phyloP scores from a whole-genome alignment of 2,113 vertebrate species.

The Willisornis vidua region DNA sequence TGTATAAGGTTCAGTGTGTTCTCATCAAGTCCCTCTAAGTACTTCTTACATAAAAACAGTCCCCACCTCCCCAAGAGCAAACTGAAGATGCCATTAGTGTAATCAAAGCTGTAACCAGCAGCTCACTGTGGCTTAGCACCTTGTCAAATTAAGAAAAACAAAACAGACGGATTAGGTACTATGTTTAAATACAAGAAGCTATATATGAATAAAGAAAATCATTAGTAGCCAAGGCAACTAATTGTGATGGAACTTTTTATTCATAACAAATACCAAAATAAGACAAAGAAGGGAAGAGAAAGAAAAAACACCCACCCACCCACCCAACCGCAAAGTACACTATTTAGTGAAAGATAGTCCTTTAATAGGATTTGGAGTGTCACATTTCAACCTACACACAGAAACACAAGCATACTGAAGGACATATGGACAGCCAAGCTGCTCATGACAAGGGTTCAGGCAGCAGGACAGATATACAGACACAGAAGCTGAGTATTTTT shows the following conservation, averaged over 20 bases:
- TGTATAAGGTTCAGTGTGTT: background rate
- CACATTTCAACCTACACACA: background rate
- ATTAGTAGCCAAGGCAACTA: conserved; percentile 59
- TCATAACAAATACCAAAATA: conserved; percentile 25
- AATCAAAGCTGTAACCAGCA: background rate
- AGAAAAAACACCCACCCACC: background rate
- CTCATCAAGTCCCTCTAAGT: background rate
- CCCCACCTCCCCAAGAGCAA: background rate
- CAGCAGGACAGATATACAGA: background rate
- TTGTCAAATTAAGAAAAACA: background rate
- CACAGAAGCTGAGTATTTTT: background rate
- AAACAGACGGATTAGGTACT: conserved; percentile 14
- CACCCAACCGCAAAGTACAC: background rate
- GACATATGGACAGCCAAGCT: background rate
- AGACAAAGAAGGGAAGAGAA: background rate
- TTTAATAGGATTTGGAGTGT: background rate
- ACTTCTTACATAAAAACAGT: background rate
- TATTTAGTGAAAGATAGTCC: background rate
- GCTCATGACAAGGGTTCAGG: background rate
- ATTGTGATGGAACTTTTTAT: conserved; percentile 19
- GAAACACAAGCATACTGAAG: background rate
- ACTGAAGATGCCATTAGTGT: background rate
- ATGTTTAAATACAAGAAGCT: conserved; percentile 12
- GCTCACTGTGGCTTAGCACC: background rate
- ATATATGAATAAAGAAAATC: background rate